Percentiles rank a stretch among this genome's conserved stretches.
Evolutionary conservation across 2,888 invertebrate genomes (phyloP).

Genomic region (Mythimna pallens): DNA sequence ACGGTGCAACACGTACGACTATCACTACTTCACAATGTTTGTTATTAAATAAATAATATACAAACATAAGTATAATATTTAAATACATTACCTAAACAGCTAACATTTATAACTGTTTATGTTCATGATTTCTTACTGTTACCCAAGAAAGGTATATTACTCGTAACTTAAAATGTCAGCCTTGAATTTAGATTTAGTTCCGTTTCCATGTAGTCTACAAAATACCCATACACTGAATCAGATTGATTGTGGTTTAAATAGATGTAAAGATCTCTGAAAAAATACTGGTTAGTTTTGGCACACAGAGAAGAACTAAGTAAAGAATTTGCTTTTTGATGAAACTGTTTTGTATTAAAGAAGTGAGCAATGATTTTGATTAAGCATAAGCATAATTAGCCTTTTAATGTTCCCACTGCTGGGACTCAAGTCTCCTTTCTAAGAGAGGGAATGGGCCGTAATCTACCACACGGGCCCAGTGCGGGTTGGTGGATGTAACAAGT

Average conservation of each 20-base stretch:
- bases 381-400: too few species aligned
- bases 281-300: background rate
- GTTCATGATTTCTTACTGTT: background rate
- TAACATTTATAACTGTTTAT: background rate
- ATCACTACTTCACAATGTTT: too few species aligned
- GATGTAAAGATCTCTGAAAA: constrained; percentile 2
- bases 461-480: too few species aligned
- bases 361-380: too few species aligned
- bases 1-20: too few species aligned
- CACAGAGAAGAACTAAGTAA: background rate
- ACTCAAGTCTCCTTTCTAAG: too few species aligned
- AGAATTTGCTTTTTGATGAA: background rate
- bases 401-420: too few species aligned
- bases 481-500: too few species aligned
- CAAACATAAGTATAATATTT: too few species aligned
- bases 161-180: background rate
- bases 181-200: constrained; percentile 15
- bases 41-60: too few species aligned
- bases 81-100: background rate
- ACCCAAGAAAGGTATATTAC: background rate
- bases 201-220: constrained; percentile 4
- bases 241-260: background rate
- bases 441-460: too few species aligned
- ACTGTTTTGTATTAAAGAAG: too few species aligned
- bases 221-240: constrained; percentile 2